Conservation (phyloP, 1,140 invertebrate species). For the Kradibia gibbosae region DNA sequence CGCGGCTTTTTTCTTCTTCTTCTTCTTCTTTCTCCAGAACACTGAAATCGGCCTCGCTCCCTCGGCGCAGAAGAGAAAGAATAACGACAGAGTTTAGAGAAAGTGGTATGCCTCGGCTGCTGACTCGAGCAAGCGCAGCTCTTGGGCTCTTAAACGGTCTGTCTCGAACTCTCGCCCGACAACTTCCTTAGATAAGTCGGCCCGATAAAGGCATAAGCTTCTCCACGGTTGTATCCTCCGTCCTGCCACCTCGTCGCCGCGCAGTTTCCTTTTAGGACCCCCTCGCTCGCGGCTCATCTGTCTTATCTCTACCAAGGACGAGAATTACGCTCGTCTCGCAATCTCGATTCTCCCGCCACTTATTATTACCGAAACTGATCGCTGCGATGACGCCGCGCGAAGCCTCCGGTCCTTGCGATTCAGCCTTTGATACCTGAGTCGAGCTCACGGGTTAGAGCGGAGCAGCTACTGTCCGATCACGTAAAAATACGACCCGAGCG, state of each 20-base stretch:
- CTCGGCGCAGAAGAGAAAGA: background rate
- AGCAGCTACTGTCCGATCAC: constrained; percentile 4
- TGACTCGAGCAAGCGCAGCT: constrained; percentile 61
- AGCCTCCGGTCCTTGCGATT: constrained; percentile 35
- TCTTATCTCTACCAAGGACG: constrained; percentile 72
- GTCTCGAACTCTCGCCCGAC: constrained; percentile 64
- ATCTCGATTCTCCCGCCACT: constrained; percentile 63
- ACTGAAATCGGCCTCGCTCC: background rate
- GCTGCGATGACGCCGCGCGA: constrained; percentile 33
- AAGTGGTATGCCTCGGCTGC: background rate
- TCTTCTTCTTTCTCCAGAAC: background rate
- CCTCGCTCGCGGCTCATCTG: constrained; percentile 49
- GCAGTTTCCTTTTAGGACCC: constrained; percentile 26
- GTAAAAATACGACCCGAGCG: constrained; percentile 8
- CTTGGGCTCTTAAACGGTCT: constrained; percentile 64
- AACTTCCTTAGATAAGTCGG: constrained; percentile 70
- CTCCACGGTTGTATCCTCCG: constrained; percentile 49
- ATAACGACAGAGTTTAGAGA: background rate
- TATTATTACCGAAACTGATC: constrained; percentile 64
- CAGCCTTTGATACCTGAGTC: too few species aligned
- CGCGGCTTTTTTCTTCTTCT: background rate
- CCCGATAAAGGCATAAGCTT: constrained; percentile 67
- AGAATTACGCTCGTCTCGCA: constrained; percentile 70
- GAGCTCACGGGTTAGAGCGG: too few species aligned
- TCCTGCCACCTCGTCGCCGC: constrained; percentile 16